Percentiles rank a stretch among this genome's conserved stretches.
Evolutionary conservation across 2,113 vertebrate genomes (phyloP).

Genomic region (Megaceryle torquata): DNA sequence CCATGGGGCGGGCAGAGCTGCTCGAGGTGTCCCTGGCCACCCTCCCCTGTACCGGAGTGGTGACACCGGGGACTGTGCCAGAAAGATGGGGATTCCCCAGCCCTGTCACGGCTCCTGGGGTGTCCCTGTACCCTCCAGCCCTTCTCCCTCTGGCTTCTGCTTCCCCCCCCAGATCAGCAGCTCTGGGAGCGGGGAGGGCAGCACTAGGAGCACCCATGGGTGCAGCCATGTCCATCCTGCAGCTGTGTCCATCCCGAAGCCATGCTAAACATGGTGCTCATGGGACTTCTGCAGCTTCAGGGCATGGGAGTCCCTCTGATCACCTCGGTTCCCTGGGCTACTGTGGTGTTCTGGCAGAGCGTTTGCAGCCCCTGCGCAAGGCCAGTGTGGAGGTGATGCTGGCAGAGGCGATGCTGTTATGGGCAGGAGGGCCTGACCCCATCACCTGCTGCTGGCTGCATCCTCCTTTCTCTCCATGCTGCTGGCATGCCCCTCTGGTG

Average conservation of each 20-base stretch:
- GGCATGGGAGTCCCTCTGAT: neutral
- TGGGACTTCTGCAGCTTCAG: neutral
- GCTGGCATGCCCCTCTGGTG: accelerated
- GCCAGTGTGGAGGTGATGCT: too few relatives aligned
- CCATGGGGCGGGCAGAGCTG: neutral
- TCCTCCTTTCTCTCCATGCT: neutral
- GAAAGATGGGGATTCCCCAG: neutral
- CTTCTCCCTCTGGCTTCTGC: neutral
- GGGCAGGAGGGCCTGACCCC: neutral
- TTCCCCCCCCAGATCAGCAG: neutral
- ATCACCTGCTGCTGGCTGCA: neutral
- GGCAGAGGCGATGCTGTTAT: neutral
- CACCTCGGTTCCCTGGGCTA: neutral
- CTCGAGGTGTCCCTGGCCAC: neutral
- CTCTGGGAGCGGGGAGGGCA: accelerated
- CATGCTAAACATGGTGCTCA: neutral
- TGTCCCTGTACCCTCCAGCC: neutral
- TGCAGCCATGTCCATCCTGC: neutral
- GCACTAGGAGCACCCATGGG: neutral
- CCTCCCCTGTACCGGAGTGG: neutral
- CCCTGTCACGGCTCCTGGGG: neutral
- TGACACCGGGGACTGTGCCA: neutral
- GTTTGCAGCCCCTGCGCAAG: neutral
- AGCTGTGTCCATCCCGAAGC: neutral
- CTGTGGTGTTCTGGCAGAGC: neutral